Evolutionary conservation across 2,797 vertebrate species (phyloP).

Genomic region (Phrynocephalus vlangalii): DNA sequence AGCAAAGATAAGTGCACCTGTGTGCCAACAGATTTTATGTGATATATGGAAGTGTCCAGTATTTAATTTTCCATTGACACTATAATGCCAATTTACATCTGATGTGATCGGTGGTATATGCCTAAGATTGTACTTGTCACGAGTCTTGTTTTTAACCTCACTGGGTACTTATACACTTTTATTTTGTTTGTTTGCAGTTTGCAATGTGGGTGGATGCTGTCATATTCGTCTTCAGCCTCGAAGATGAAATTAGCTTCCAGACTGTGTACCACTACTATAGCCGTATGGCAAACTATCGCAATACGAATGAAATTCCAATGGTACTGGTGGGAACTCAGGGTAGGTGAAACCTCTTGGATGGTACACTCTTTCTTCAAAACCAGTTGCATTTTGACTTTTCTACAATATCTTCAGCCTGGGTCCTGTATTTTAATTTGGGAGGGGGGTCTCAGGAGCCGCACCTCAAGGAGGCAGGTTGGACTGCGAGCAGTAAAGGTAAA

Average conservation of each 20-base stretch:
- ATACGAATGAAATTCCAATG: constrained; percentile 90
- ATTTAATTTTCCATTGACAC: not conserved
- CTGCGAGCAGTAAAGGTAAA: not conserved
- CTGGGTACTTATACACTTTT: not conserved
- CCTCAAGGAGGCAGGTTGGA: too few species aligned
- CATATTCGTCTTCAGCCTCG: constrained; percentile 97
- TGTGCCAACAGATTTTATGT: too few species aligned
- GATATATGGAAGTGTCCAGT: too few species aligned
- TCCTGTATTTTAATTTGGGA: too few species aligned
- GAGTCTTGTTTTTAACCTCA: not conserved
- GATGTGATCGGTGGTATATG: not conserved
- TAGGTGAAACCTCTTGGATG: constrained; percentile 61
- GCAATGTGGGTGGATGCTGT: constrained; percentile 97
- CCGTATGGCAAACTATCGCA: constrained; percentile 92
- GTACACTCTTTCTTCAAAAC: not conserved
- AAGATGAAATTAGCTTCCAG: constrained; percentile 98
- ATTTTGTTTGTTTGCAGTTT: constrained; percentile 79
- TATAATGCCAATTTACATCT: not conserved
- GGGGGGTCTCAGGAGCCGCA: too few species aligned
- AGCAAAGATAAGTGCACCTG: too few species aligned
- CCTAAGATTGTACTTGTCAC: not conserved
- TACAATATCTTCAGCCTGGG: not conserved
- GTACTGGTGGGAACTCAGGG: constrained; percentile 97
- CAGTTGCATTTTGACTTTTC: not conserved
- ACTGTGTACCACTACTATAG: constrained; percentile 98